Evolutionary conservation across 2,113 vertebrate species (phyloP).

Genomic region (Cinclus cinclus): DNA sequence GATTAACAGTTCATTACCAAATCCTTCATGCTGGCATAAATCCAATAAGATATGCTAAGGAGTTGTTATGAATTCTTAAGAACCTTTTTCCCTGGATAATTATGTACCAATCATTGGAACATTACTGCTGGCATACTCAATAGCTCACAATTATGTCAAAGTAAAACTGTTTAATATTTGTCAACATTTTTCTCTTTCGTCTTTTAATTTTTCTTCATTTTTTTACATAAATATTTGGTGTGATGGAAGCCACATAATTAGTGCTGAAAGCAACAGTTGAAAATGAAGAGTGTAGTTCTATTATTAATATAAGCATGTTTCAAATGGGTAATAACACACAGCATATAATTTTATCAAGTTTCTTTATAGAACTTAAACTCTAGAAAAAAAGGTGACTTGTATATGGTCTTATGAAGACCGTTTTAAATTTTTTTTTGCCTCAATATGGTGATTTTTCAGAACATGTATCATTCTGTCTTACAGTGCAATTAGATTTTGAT

Average conservation of each 20-base stretch:
- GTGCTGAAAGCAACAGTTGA: neutral
- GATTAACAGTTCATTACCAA: conserved; percentile 45
- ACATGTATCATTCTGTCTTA: neutral
- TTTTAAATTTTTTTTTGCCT: neutral
- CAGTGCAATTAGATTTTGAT: neutral
- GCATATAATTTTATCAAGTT: neutral
- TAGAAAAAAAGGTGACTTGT: neutral
- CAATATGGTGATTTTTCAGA: neutral
- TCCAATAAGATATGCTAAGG: neutral
- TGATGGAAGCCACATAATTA: neutral
- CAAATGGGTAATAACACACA: neutral
- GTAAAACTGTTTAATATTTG: neutral
- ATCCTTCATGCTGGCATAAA: conserved; percentile 11
- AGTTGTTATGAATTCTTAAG: conserved; percentile 20
- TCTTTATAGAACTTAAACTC: neutral
- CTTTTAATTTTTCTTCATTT: neutral
- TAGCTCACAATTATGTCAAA: neutral
- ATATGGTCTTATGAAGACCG: neutral
- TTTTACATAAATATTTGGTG: neutral
- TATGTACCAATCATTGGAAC: neutral
- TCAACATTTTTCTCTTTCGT: conserved; percentile 1
- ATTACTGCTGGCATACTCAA: neutral
- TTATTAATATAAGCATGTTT: neutral
- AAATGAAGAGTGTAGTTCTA: neutral
- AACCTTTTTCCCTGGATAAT: neutral